Conservation (phyloP, 2,113 vertebrate genomes). For the Coryphaenoides rupestris region DNA sequence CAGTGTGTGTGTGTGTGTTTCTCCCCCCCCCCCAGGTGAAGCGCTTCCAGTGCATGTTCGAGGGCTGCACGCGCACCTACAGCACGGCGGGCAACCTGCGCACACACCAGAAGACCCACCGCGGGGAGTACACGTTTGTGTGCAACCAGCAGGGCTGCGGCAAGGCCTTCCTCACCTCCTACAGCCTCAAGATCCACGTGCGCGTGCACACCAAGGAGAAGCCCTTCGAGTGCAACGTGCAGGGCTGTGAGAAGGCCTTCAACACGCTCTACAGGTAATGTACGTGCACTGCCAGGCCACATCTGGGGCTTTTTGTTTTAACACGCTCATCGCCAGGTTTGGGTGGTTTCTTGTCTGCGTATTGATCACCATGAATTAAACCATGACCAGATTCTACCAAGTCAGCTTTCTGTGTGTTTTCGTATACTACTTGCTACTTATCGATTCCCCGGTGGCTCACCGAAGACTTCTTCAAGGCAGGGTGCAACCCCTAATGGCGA, state of each 20-base stretch:
- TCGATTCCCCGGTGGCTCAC: too few species aligned
- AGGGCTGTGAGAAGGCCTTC: slow-evolving; percentile 97
- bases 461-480: too few species aligned
- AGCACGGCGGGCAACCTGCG: slow-evolving; percentile 97
- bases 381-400: too few species aligned
- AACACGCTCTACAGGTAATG: slow-evolving; percentile 93
- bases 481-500: too few species aligned
- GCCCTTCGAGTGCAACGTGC: slow-evolving; percentile 95
- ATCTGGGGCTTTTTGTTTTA: background rate
- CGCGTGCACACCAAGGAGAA: slow-evolving; percentile 98
- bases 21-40: slow-evolving; percentile 78
- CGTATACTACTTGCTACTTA: too few species aligned
- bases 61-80: slow-evolving; percentile 95
- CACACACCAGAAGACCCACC: slow-evolving; percentile 96
- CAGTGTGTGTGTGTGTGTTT: background rate
- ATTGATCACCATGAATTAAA: too few species aligned
- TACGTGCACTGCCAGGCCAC: too few species aligned
- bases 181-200: slow-evolving; percentile 97
- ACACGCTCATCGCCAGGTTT: background rate
- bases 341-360: background rate
- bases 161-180: slow-evolving; percentile 98
- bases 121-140: slow-evolving; percentile 96
- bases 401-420: too few species aligned
- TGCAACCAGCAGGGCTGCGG: slow-evolving; percentile 97
- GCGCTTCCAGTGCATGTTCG: slow-evolving; percentile 96